Conservation (phyloP, 2,888 invertebrate species). For the Ellobium chinense region DNA sequence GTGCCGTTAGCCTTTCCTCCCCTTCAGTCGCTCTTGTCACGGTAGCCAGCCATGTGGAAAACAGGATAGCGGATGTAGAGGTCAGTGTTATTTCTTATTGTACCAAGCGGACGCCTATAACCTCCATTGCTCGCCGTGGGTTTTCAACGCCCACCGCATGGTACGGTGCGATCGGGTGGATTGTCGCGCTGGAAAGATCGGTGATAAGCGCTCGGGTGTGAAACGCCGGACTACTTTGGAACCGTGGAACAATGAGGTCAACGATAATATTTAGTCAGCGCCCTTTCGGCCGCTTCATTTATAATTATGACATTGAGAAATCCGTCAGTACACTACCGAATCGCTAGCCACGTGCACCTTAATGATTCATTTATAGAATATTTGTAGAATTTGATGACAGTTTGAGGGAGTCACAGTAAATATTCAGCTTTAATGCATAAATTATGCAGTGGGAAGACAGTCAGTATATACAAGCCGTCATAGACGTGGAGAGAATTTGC, state of each 20-base stretch:
- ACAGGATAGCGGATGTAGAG: background rate
- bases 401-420: too few species aligned
- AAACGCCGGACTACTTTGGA: background rate
- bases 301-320: background rate
- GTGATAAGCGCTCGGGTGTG: background rate
- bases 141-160: background rate
- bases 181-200: background rate
- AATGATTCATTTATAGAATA: too few species aligned
- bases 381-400: too few species aligned
- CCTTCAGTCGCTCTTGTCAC: background rate
- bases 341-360: too few species aligned
- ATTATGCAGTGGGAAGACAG: too few species aligned
- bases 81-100: background rate
- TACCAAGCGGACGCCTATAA: background rate
- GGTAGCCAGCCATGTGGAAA: background rate
- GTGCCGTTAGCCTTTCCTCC: background rate
- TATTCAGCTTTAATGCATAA: too few species aligned
- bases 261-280: background rate
- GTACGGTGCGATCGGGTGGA: background rate
- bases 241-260: background rate
- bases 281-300: background rate
- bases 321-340: too few species aligned
- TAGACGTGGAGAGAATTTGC: too few species aligned
- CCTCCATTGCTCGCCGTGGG: too few species aligned
- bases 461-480: too few species aligned